Evolutionary conservation across 2,113 vertebrate species (phyloP).

Genomic region (Arvicanthis niloticus): DNA sequence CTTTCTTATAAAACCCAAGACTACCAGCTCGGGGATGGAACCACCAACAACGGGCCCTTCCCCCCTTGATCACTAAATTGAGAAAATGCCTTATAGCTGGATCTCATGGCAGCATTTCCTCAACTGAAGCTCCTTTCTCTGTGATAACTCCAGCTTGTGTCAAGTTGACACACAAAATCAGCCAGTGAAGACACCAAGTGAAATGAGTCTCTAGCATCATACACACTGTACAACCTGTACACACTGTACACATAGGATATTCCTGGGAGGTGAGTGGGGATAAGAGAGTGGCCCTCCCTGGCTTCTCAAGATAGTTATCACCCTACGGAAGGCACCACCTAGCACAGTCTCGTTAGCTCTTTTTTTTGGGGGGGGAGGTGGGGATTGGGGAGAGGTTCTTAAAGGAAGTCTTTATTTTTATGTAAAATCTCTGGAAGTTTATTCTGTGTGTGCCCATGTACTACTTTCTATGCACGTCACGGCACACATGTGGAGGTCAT

Average conservation of each 20-base stretch:
- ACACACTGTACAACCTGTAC: not conserved
- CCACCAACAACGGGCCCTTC: no score
- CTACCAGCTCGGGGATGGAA: no score
- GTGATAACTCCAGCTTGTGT: no score
- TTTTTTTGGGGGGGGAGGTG: not conserved
- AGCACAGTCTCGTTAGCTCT: rapidly evolving
- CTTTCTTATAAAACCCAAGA: no score
- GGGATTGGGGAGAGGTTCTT: no score
- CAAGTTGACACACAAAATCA: no score
- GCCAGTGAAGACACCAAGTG: no score
- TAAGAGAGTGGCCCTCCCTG: not conserved
- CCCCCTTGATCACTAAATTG: no score
- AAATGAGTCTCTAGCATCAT: not conserved
- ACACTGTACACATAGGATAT: not conserved
- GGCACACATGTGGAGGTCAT: not conserved
- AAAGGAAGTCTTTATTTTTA: conserved; percentile 36
- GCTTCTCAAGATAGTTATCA: not conserved
- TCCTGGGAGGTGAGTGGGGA: not conserved
- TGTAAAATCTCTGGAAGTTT: not conserved
- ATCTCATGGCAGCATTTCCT: no score
- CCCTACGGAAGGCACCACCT: not conserved
- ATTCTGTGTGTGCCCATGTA: not conserved
- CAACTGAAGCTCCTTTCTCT: no score
- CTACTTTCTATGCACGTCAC: not conserved
- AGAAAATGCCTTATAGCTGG: no score